Percentiles rank a stretch among this genome's conserved stretches.
Conservation (phyloP, 2,888 invertebrate species). For the Acanthopleura granulata region DNA sequence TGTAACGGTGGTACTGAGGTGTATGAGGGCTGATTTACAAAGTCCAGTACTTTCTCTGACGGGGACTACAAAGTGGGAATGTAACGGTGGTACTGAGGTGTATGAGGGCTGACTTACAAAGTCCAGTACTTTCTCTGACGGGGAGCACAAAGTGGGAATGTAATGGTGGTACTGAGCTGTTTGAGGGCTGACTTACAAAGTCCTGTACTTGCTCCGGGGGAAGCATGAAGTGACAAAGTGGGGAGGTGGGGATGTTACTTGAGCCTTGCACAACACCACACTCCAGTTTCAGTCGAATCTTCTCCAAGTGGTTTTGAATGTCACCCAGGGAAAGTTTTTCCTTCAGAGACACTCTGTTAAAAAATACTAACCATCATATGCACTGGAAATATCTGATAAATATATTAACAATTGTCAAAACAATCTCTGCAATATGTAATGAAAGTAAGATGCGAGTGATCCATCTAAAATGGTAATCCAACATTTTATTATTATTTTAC, state of each 20-base stretch:
- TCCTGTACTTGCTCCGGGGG: constrained; percentile 40
- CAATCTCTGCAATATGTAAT: too few species aligned
- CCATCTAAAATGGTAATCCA: too few species aligned
- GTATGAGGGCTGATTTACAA: too few species aligned
- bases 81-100: too few species aligned
- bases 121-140: constrained; percentile 36
- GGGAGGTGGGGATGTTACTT: constrained; percentile 38
- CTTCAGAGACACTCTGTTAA: constrained; percentile 71
- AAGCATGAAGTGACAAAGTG: constrained; percentile 53
- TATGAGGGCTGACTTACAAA: constrained; percentile 29
- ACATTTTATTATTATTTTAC: too few species aligned
- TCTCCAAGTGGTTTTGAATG: constrained; percentile 86
- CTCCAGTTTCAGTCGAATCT: constrained; percentile 81
- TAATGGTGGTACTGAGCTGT: too few species aligned
- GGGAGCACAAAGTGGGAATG: constrained; percentile 44
- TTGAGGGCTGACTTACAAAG: constrained; percentile 29
- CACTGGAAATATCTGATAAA: too few species aligned
- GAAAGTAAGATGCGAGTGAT: too few species aligned
- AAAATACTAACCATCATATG: constrained; percentile 14
- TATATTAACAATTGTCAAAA: too few species aligned
- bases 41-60: too few species aligned
- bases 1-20: too few species aligned
- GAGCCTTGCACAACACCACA: constrained; percentile 40
- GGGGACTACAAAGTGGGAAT: too few species aligned
- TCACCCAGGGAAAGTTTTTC: constrained; percentile 81